These are phyloP conservation scores for Molossus alvarezi DNA, from an alignment of 2,797 vertebrate species.

Conservation along the genomic window DNA sequence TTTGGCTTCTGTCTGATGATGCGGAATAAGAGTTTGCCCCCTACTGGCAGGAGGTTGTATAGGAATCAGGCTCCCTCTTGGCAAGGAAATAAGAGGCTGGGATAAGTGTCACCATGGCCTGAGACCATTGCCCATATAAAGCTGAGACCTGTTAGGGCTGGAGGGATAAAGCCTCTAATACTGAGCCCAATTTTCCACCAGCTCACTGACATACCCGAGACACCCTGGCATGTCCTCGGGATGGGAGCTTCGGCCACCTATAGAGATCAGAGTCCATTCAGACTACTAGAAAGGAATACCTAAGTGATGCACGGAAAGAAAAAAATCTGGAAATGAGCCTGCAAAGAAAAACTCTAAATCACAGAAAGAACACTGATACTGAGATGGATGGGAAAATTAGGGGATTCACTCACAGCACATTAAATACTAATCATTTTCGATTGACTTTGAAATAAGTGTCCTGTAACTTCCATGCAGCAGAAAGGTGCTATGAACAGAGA, in stretches of 20 bases:
- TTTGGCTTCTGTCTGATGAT: not conserved
- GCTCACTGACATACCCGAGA: not conserved
- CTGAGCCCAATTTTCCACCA: not conserved
- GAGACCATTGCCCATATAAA: not conserved
- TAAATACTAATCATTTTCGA: conserved; percentile 23
- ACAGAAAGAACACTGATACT: not conserved
- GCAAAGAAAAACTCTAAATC: not conserved
- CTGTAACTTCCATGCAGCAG: not conserved
- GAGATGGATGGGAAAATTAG: not conserved
- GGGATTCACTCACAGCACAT: not conserved
- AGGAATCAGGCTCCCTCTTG: not conserved
- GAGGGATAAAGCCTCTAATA: not conserved
- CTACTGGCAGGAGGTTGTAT: not conserved
- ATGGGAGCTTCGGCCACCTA: not conserved
- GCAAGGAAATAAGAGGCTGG: not conserved
- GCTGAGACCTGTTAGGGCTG: not conserved
- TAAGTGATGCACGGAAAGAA: not conserved
- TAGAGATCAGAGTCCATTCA: not conserved
- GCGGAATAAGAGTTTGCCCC: fast-evolving
- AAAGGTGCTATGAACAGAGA: not conserved
- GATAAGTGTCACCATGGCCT: not conserved
- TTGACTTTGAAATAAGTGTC: not conserved
- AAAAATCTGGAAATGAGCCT: not conserved
- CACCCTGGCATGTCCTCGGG: not conserved
- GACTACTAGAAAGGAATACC: not conserved